Evolutionary conservation across 2,113 vertebrate species (phyloP).

Genomic region (Pygoscelis adeliae): DNA sequence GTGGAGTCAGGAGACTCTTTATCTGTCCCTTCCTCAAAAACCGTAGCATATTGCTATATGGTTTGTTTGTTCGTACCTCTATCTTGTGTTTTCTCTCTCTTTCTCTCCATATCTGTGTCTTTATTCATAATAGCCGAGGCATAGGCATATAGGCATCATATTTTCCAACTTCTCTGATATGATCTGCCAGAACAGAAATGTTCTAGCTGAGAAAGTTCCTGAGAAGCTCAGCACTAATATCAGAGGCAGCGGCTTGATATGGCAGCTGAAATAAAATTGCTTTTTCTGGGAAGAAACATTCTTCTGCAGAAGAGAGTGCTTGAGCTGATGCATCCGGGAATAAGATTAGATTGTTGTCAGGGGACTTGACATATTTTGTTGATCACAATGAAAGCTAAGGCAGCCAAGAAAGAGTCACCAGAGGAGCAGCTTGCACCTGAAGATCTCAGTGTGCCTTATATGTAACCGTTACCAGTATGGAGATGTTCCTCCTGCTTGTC

Average conservation of each 20-base stretch:
- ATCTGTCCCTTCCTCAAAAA: not conserved
- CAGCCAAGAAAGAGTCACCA: not conserved
- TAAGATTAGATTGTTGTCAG: constrained; percentile 38
- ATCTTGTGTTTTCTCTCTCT: not conserved
- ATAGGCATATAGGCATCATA: not conserved
- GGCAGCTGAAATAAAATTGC: not conserved
- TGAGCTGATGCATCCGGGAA: not conserved
- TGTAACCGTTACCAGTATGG: not conserved
- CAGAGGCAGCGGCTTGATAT: not conserved
- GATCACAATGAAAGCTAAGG: not conserved
- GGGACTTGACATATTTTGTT: not conserved
- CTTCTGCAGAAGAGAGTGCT: not conserved
- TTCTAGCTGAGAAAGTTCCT: constrained; percentile 20
- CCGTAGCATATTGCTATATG: accelerated
- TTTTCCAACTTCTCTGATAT: not conserved
- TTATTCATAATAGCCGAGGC: not conserved
- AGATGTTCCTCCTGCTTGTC: not conserved
- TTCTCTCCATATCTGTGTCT: not conserved
- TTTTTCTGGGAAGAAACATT: constrained; percentile 17
- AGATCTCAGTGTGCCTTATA: accelerated
- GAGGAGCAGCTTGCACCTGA: not conserved
- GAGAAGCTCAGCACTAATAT: constrained; percentile 2
- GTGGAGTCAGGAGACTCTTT: not conserved
- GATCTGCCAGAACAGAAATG: not conserved
- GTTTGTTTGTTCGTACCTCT: not conserved